Evolutionary conservation across 1,140 invertebrate species (phyloP).

Genomic region (Cataglyphis hispanica): DNA sequence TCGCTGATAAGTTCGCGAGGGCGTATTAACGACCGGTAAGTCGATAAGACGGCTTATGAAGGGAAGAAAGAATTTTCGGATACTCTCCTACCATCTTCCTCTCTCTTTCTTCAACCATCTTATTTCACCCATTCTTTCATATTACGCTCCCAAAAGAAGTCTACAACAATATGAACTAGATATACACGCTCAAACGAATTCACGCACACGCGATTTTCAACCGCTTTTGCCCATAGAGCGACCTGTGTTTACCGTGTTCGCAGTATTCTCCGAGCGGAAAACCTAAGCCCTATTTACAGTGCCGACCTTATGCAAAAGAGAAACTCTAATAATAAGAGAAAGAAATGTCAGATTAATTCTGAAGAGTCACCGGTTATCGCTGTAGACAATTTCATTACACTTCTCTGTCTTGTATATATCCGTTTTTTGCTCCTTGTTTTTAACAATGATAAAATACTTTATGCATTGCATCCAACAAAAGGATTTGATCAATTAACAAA

Average conservation of each 20-base stretch:
- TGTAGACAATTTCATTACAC: constrained; percentile 48
- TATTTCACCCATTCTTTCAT: constrained; percentile 31
- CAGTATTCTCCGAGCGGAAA: neutral
- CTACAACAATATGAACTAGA: constrained; percentile 7
- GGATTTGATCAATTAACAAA: constrained; percentile 21
- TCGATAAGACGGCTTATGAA: constrained; percentile 72
- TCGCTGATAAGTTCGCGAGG: constrained; percentile 48
- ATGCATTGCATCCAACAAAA: constrained; percentile 5
- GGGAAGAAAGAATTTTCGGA: constrained; percentile 61
- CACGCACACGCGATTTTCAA: constrained; percentile 8
- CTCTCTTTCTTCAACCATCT: constrained; percentile 1
- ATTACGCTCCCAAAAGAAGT: constrained; percentile 19
- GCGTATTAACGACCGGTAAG: constrained; percentile 72
- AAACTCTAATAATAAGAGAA: constrained; percentile 32
- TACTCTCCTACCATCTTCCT: neutral
- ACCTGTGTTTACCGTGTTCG: constrained; percentile 58
- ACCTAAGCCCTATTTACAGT: constrained; percentile 27
- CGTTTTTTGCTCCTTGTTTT: constrained; percentile 9
- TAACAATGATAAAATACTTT: constrained; percentile 9
- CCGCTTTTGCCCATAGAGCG: constrained; percentile 3
- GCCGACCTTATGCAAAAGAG: constrained; percentile 10
- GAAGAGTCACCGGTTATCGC: constrained; percentile 40
- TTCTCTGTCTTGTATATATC: constrained; percentile 5
- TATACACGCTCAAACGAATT: neutral
- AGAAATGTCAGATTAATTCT: constrained; percentile 48